Conservation (phyloP, 2,797 vertebrate species). For the Pseudochirops cupreus region DNA sequence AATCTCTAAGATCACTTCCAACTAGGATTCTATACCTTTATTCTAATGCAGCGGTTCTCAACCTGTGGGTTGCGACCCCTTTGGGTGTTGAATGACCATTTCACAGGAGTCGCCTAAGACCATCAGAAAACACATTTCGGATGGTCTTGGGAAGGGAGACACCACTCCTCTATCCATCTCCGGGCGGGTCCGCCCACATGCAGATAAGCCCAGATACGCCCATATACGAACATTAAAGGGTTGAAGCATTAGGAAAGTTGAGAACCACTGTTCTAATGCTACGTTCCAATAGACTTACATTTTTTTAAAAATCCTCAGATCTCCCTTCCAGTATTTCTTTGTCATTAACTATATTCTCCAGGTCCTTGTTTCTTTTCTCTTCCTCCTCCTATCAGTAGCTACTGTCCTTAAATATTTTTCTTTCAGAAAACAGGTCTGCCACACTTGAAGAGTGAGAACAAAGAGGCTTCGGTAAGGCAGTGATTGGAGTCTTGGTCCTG, state of each 20-base stretch:
- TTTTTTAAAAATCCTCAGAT: neutral
- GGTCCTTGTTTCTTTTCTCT: neutral
- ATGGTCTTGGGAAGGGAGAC: no score
- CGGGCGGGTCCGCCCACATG: no score
- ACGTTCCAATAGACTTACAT: neutral
- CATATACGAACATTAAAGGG: no score
- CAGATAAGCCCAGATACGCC: no score
- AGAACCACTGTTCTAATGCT: neutral
- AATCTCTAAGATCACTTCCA: neutral
- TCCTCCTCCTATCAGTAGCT: neutral
- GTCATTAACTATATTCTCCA: neutral
- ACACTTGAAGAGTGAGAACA: neutral
- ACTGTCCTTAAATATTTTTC: neutral
- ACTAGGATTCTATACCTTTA: neutral
- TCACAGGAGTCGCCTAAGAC: no score
- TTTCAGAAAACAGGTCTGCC: neutral
- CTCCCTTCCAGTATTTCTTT: neutral
- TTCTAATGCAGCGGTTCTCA: neutral
- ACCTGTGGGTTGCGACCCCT: no score
- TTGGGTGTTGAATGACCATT: no score
- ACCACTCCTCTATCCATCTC: no score
- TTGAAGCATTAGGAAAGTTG: no score
- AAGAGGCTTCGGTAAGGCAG: neutral
- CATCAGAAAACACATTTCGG: no score
- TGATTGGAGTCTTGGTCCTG: neutral